Percentiles rank a stretch among this genome's conserved stretches.
Evolutionary conservation across 2,797 vertebrate species (phyloP).

Genomic region (Cottoperca gobio): DNA sequence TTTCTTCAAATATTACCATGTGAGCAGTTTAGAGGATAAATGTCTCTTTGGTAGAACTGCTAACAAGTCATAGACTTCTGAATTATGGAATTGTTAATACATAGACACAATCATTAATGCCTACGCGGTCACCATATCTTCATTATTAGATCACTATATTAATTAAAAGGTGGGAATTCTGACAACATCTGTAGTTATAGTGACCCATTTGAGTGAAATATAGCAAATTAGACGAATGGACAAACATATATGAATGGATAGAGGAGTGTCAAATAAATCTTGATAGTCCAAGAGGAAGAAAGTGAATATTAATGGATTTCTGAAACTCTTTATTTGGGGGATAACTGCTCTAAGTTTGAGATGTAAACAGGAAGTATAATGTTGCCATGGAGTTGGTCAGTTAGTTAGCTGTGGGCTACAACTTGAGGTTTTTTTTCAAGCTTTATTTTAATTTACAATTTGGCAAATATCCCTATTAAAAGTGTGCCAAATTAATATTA

Average conservation of each 20-base stretch:
- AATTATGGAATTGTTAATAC: too few species aligned
- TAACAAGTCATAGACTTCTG: too few species aligned
- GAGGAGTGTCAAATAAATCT: too few species aligned
- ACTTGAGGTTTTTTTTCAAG: not conserved
- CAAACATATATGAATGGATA: not conserved
- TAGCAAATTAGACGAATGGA: not conserved
- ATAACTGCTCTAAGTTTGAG: not conserved
- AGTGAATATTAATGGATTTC: not conserved
- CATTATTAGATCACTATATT: too few species aligned
- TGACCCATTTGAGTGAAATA: not conserved
- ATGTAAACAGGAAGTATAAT: not conserved
- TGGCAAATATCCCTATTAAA: not conserved
- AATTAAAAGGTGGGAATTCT: too few species aligned
- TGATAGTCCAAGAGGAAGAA: too few species aligned
- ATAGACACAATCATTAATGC: too few species aligned
- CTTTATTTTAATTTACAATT: not conserved
- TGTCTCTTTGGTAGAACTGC: too few species aligned
- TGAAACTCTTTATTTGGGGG: not conserved
- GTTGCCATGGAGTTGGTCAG: not conserved
- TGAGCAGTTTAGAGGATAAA: too few species aligned
- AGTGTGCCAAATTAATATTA: not conserved
- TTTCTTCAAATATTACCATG: too few species aligned
- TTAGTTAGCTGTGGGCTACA: not conserved
- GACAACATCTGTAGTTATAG: not conserved
- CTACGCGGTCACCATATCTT: too few species aligned